Conservation (phyloP, 2,888 invertebrate species). For the Dendrolimus houi region DNA sequence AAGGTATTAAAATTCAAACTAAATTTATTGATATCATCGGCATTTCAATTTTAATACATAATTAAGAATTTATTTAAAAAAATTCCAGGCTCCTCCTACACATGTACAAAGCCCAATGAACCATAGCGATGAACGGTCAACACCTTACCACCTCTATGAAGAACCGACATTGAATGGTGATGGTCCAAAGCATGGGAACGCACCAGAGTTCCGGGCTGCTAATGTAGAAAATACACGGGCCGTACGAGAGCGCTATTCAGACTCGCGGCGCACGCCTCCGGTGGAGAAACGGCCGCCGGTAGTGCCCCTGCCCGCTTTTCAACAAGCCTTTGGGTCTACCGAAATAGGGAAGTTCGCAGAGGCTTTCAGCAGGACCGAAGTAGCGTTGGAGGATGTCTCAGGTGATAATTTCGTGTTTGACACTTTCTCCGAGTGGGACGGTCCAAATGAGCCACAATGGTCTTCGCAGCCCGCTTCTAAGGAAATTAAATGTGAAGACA, state of each 20-base stretch:
- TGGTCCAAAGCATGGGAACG: conserved; percentile 27
- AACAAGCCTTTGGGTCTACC: conserved; percentile 90
- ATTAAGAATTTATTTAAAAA: conserved; percentile 1
- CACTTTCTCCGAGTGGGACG: conserved; percentile 62
- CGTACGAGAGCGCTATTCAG: conserved; percentile 32
- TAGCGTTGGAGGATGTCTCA: conserved; percentile 52
- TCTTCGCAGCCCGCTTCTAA: conserved; percentile 49
- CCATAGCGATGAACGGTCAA: conserved; percentile 51
- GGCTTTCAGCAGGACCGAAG: conserved; percentile 79
- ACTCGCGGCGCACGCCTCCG: conserved; percentile 41
- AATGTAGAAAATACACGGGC: conserved; percentile 25
- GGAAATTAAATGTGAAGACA: conserved; percentile 69
- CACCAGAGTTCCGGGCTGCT: conserved; percentile 32
- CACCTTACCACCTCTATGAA: conserved; percentile 54
- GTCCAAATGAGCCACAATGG: conserved; percentile 53
- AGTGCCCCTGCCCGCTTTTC: conserved; percentile 86
- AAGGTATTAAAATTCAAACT: conserved; percentile 36
- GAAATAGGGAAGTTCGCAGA: conserved; percentile 90
- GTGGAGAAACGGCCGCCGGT: conserved; percentile 56
- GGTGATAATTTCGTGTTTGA: conserved; percentile 58
- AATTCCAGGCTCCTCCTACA: conserved; percentile 45
- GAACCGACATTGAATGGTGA: conserved; percentile 43
- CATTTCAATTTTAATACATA: background rate
- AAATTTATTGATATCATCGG: background rate
- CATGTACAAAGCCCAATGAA: conserved; percentile 43